Evolutionary conservation across 1,140 invertebrate genomes (phyloP).

Genomic region (Hetaerina americana): DNA sequence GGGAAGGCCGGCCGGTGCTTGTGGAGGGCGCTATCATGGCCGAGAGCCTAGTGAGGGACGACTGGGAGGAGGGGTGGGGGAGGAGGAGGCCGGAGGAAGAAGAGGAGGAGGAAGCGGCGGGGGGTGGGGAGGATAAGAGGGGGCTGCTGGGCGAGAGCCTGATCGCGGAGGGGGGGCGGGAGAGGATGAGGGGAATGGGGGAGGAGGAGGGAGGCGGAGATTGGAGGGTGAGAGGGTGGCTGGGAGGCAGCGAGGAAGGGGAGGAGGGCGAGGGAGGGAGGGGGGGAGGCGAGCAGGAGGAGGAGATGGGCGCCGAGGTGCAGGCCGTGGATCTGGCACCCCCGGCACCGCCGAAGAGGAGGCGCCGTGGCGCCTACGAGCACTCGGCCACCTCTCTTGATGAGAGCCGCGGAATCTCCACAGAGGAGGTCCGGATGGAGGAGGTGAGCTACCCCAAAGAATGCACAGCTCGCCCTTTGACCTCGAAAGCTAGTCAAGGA

Average conservation of each 20-base stretch:
- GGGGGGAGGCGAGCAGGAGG: background rate
- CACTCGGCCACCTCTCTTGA: background rate
- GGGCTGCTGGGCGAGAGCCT: background rate
- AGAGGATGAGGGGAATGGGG: background rate
- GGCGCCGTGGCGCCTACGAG: background rate
- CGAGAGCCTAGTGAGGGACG: background rate
- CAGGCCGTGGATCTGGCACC: background rate
- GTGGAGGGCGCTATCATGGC: background rate
- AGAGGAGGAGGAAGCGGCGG: background rate
- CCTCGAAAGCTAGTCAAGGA: too few species aligned
- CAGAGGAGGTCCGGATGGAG: background rate
- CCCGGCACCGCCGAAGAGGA: background rate
- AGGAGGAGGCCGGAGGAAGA: background rate
- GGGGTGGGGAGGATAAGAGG: background rate
- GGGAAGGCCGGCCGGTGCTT: background rate
- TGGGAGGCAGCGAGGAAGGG: background rate
- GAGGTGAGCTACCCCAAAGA: too few species aligned
- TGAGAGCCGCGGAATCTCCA: background rate
- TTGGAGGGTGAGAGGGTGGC: background rate
- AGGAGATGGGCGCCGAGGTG: background rate
- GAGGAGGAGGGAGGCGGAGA: background rate
- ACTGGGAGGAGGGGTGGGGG: background rate
- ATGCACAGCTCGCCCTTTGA: too few species aligned
- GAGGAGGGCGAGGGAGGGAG: background rate
- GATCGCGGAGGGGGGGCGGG: background rate